These are phyloP conservation scores for Rhodinocichla rosea DNA, from an alignment of 2,113 vertebrate species.

Conservation along the genomic window DNA sequence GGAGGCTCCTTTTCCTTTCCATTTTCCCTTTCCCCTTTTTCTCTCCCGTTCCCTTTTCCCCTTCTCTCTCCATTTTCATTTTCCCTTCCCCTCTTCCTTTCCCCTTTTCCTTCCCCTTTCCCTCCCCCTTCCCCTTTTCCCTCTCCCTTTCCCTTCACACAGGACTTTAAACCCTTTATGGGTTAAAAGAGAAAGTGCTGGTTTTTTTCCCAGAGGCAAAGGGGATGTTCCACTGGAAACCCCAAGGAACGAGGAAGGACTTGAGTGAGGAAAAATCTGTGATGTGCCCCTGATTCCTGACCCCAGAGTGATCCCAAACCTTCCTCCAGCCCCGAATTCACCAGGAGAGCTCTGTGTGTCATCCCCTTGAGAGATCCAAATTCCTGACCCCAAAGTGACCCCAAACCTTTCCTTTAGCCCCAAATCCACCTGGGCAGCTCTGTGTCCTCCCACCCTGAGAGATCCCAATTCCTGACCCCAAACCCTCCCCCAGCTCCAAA, in stretches of 20 bases:
- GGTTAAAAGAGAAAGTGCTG: not conserved
- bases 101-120: accelerated
- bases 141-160: too few relatives aligned
- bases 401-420: not conserved
- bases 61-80: not conserved
- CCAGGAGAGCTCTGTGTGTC: accelerated
- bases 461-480: too few relatives aligned
- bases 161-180: not conserved
- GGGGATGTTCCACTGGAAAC: not conserved
- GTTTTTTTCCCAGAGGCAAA: not conserved
- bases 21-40: too few relatives aligned
- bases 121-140: accelerated
- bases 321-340: not conserved
- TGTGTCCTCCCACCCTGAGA: not conserved
- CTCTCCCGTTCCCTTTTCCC: not conserved
- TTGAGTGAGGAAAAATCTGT: not conserved
- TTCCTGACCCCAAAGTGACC: not conserved
- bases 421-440: accelerated
- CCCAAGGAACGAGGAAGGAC: not conserved
- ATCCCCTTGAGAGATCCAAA: not conserved
- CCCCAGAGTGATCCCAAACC: not conserved
- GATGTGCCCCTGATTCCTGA: accelerated
- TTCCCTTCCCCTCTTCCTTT: too few relatives aligned
- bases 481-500: too few relatives aligned
- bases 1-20: not conserved